These are phyloP conservation scores for Polyommatus iphigenia DNA, from an alignment of 2,888 invertebrate genomes.

Conservation along the genomic window DNA sequence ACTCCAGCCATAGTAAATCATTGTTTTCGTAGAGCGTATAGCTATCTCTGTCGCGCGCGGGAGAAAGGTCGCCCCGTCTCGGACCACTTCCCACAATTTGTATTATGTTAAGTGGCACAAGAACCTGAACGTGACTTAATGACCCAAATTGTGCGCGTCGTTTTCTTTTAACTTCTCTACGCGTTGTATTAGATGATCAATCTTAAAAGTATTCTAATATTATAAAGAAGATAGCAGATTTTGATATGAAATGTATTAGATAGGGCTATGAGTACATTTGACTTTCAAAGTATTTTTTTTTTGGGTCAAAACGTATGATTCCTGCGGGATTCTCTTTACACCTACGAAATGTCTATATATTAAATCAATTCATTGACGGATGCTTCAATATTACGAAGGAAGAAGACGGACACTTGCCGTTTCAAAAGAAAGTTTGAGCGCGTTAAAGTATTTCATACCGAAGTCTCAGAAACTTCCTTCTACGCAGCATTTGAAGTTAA, in stretches of 20 bases:
- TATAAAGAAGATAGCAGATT: too few relatives aligned
- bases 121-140: constrained; percentile 57
- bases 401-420: background rate
- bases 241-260: too few relatives aligned
- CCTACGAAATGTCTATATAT: too few relatives aligned
- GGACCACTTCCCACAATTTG: constrained; percentile 69
- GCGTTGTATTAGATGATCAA: background rate
- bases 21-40: constrained; percentile 41
- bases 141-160: constrained; percentile 44
- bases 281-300: background rate
- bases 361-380: background rate
- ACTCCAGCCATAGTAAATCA: constrained; percentile 33
- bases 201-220: background rate
- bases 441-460: background rate
- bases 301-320: background rate
- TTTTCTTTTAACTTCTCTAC: constrained; percentile 22
- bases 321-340: background rate
- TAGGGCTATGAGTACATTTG: too few relatives aligned
- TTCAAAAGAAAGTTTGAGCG: background rate
- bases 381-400: background rate
- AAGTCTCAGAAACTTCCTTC: background rate
- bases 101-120: constrained; percentile 59
- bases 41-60: constrained; percentile 58
- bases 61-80: constrained; percentile 64
- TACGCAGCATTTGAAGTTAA: too few relatives aligned